phyloP scores from a whole-genome alignment of 2,888 invertebrate genomes.

The Ormyrus labotus region DNA sequence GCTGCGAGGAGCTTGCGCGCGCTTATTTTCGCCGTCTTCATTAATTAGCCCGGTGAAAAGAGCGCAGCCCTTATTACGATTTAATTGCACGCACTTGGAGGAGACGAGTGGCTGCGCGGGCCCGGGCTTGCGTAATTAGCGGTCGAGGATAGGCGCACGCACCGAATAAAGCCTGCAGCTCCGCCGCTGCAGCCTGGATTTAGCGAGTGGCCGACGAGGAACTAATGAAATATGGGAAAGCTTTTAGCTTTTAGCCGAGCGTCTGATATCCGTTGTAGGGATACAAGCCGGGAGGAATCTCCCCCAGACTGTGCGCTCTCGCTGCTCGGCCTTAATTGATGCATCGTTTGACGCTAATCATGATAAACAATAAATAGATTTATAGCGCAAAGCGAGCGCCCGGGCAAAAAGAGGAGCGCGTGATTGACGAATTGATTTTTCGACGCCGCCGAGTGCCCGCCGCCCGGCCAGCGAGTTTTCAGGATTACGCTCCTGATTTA shows the following conservation, averaged over 20 bases:
- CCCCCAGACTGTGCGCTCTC: slow-evolving; percentile 37
- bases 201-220: slow-evolving; percentile 50
- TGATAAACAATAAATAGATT: slow-evolving; percentile 71
- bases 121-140: slow-evolving; percentile 48
- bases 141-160: slow-evolving; percentile 34
- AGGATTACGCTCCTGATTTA: background rate
- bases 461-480: slow-evolving; percentile 21
- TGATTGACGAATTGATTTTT: slow-evolving; percentile 57
- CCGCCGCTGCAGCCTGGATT: slow-evolving; percentile 4
- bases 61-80: slow-evolving; percentile 44
- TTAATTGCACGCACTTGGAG: slow-evolving; percentile 52
- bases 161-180: no score
- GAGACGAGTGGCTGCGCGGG: background rate
- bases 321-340: slow-evolving; percentile 66
- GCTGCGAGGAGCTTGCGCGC: background rate
- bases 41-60: slow-evolving; percentile 41
- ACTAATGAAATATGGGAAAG: slow-evolving; percentile 74
- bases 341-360: slow-evolving; percentile 68
- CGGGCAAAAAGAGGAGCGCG: background rate
- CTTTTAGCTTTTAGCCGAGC: slow-evolving; percentile 73
- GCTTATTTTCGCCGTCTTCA: slow-evolving; percentile 53
- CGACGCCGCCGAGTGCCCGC: slow-evolving; percentile 16
- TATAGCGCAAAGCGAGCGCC: slow-evolving; percentile 52
- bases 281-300: background rate
- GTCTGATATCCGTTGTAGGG: slow-evolving; percentile 67